Evolutionary conservation across 2,113 vertebrate species (phyloP).

Genomic region (Vicugna pacos): DNA sequence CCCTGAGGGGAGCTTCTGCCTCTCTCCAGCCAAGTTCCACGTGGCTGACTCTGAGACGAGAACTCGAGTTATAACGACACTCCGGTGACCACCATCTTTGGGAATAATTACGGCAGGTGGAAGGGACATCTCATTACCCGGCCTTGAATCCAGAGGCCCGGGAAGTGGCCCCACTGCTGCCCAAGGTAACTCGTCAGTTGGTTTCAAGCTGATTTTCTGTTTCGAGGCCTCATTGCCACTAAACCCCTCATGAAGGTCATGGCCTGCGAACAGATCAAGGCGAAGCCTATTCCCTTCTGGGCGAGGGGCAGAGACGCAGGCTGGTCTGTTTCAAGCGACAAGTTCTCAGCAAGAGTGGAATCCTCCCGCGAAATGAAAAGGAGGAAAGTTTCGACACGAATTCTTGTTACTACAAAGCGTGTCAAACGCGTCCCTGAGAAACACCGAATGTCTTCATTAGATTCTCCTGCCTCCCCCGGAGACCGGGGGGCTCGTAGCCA

Average conservation of each 20-base stretch:
- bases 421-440: conserved; percentile 89
- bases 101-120: neutral
- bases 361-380: conserved; percentile 71
- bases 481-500: conserved; percentile 78
- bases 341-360: neutral
- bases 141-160: neutral
- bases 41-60: neutral
- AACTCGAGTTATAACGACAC: neutral
- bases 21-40: neutral
- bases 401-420: conserved; percentile 87
- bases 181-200: neutral
- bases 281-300: neutral
- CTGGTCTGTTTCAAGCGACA: conserved; percentile 42
- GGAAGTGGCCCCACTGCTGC: neutral
- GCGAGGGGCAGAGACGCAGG: neutral
- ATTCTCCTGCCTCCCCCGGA: conserved; percentile 87
- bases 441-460: conserved; percentile 90
- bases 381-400: conserved; percentile 80
- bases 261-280: conserved; percentile 26
- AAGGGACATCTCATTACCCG: conserved; percentile 37
- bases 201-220: conserved; percentile 36
- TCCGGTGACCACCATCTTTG: neutral
- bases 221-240: conserved; percentile 51
- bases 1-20: neutral
- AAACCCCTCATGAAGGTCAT: conserved; percentile 78